A percentile compares a stretch with the other conserved stretches of the same genome.
Evolutionary conservation across 2,888 invertebrate species (phyloP).

Genomic region (Tetragnatha montana): DNA sequence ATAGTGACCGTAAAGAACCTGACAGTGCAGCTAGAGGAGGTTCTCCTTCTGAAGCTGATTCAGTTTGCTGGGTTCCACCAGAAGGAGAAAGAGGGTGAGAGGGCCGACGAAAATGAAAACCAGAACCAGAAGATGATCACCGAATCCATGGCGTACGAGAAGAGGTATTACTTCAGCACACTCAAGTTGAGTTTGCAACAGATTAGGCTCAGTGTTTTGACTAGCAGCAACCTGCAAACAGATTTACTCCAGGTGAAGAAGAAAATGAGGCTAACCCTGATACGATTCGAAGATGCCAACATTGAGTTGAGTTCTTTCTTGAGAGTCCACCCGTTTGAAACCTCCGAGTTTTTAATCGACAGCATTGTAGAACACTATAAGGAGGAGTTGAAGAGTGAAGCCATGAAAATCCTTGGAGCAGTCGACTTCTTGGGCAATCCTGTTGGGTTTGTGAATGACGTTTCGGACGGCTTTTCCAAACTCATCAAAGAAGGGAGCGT

Average conservation of each 20-base stretch:
- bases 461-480: constrained; percentile 95
- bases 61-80: constrained; percentile 77
- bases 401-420: constrained; percentile 94
- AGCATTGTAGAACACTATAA: constrained; percentile 91
- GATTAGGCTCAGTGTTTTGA: constrained; percentile 91
- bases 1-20: constrained; percentile 88
- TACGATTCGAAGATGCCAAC: constrained; percentile 96
- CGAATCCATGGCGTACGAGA: constrained; percentile 64
- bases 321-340: constrained; percentile 92
- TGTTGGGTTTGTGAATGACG: constrained; percentile 94
- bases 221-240: constrained; percentile 86
- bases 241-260: constrained; percentile 88
- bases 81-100: constrained; percentile 80
- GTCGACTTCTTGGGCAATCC: constrained; percentile 99
- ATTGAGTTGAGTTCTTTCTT: constrained; percentile 93
- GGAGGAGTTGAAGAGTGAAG: constrained; percentile 94
- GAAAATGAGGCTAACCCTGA: constrained; percentile 89
- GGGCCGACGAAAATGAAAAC: constrained; percentile 84
- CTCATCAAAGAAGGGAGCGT: constrained; percentile 95
- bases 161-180: constrained; percentile 89
- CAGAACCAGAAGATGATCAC: constrained; percentile 81
- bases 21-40: constrained; percentile 91
- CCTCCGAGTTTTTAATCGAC: constrained; percentile 87
- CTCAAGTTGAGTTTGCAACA: constrained; percentile 87
- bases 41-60: constrained; percentile 84